phyloP scores from a whole-genome alignment of 2,888 invertebrate genomes.

The Brachyptera putata region DNA sequence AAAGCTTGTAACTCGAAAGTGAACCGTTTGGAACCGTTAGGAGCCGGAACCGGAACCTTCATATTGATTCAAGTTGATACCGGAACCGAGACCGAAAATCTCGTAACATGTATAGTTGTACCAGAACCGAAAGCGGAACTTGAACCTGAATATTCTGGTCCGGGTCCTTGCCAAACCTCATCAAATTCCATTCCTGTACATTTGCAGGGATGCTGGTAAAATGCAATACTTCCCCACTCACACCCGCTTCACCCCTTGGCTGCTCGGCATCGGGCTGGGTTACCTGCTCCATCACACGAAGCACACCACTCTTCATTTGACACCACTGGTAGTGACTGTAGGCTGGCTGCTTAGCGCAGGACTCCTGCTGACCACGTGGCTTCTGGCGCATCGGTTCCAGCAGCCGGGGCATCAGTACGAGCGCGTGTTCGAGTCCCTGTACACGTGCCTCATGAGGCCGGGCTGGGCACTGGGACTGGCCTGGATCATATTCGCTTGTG shows the following conservation, averaged over 20 bases:
- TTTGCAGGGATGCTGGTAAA: not conserved
- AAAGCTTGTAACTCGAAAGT: no score
- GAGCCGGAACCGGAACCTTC: no score
- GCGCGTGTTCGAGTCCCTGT: constrained; percentile 51
- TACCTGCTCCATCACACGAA: constrained; percentile 10
- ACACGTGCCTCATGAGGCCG: constrained; percentile 54
- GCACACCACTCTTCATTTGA: not conserved
- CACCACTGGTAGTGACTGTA: not conserved
- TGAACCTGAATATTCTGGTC: no score
- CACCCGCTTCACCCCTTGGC: constrained; percentile 19
- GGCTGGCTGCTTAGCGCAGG: not conserved
- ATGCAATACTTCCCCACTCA: not conserved
- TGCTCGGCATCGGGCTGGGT: constrained; percentile 13
- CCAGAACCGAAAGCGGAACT: no score
- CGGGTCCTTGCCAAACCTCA: no score
- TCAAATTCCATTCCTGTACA: no score
- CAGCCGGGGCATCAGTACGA: constrained; percentile 49
- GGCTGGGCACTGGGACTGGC: constrained; percentile 53
- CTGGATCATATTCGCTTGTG: constrained; percentile 50
- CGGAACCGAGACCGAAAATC: no score
- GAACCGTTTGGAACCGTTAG: no score
- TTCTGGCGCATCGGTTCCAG: constrained; percentile 8
- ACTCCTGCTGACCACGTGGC: not conserved
- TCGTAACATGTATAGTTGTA: no score
- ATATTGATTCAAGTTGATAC: no score